Conservation (phyloP, 2,113 vertebrate species). For the Amphiprion ocellaris region DNA sequence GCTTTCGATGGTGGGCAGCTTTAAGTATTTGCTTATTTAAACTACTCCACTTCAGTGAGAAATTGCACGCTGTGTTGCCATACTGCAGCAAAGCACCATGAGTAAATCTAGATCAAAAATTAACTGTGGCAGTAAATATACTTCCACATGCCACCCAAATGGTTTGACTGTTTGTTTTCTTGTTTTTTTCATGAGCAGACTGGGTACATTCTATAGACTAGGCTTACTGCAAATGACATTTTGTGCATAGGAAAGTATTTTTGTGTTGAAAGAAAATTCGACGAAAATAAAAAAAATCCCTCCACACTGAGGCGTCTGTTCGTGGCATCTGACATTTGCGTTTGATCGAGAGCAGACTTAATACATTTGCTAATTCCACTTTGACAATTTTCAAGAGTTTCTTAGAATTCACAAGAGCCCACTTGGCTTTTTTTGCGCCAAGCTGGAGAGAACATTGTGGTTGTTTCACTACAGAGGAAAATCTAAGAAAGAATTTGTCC, state of each 20-base stretch:
- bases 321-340: too few relatives aligned
- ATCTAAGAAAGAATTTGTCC: too few relatives aligned
- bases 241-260: background rate
- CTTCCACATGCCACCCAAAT: slow-evolving; percentile 20
- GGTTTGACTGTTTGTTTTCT: background rate
- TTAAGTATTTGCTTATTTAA: slow-evolving; percentile 51
- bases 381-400: too few relatives aligned
- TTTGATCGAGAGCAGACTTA: too few relatives aligned
- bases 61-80: background rate
- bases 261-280: too few relatives aligned
- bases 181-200: slow-evolving; percentile 16
- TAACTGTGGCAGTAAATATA: slow-evolving; percentile 22
- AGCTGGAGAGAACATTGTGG: too few relatives aligned
- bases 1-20: slow-evolving; percentile 25
- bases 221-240: slow-evolving; percentile 1
- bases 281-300: too few relatives aligned
- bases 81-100: slow-evolving; percentile 21
- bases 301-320: too few relatives aligned
- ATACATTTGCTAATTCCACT: too few relatives aligned
- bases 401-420: too few relatives aligned
- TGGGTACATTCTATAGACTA: background rate
- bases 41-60: slow-evolving; percentile 22
- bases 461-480: too few relatives aligned
- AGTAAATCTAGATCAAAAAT: slow-evolving; percentile 37
- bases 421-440: too few relatives aligned